Base-by-base conservation (phyloP, 2,888 invertebrate species). In the Caenorhabditis doughertyi region DNA sequence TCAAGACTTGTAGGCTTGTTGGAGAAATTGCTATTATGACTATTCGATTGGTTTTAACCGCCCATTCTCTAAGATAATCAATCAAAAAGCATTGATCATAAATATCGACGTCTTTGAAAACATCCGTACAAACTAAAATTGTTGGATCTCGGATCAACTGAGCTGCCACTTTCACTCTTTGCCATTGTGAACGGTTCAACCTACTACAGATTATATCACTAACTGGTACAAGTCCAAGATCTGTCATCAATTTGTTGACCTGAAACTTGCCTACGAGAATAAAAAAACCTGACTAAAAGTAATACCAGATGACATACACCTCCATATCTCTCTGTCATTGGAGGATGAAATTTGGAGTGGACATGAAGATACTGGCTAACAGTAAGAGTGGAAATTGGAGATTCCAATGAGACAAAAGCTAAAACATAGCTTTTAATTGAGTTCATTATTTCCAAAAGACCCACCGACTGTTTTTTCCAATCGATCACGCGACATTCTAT, bases 1-100 rank as follows among this genome's bases (percentile, higher is more conserved):
- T 96, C 85, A 97, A 95, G 87, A 97, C 97, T 93, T 97, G 97
- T 91, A 96, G 96, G 0, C 97, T 97, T 3, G 97, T 96, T 25
- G 97, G 97, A 92, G 97, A 96, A 35, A 97, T 93, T 0, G 97
- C 97, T 93, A 97, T 94, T 55, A 97, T 95, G 16, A 97, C 96
- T 60, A 96, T 95, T 86, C 96, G 94, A 0, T 95, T 95, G 2
- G 82, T 72, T 51, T 85, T 81, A 16, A 85, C 76, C 32, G 96
- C 95, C 96, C 97, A 97, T 92, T 97, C 96, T 85, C 97, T 94
- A 16, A 97, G 93, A 92, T 97, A 97, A 92, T 97, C 97, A 76
- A 97, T 95, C 62, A 97, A 93, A 92, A 97, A 97, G 93, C 97
- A 97, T 0, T 97, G 96, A 91, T 97, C 97, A 90, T 97, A 97